These are phyloP conservation scores for Proteles cristata DNA, from an alignment of 2,113 vertebrate species.

Conservation along the genomic window DNA sequence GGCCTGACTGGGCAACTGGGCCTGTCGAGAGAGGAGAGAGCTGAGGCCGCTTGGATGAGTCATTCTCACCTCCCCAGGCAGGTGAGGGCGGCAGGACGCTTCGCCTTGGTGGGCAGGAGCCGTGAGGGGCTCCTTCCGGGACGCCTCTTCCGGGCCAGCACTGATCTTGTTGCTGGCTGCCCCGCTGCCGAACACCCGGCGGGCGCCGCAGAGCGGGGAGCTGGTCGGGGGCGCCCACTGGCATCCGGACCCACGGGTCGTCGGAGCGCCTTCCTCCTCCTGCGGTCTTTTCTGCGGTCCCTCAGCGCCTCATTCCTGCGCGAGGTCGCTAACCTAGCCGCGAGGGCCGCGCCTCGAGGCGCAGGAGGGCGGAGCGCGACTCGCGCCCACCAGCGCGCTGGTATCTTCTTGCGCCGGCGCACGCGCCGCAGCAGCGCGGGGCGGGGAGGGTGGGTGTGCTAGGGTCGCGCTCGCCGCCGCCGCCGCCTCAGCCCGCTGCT, in stretches of 20 bases:
- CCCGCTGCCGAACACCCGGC: constrained; percentile 34
- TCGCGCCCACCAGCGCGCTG: constrained; percentile 31
- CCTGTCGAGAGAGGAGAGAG: too few species aligned
- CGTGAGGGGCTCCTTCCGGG: neutral
- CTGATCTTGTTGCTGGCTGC: constrained; percentile 64
- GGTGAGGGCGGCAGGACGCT: neutral
- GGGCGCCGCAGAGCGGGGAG: constrained; percentile 36
- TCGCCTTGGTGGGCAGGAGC: neutral
- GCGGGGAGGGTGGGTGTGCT: constrained; percentile 41
- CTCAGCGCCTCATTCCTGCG: neutral
- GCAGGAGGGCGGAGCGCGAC: neutral
- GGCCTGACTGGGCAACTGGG: neutral
- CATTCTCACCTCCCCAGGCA: neutral
- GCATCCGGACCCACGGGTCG: neutral
- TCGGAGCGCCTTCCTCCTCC: neutral
- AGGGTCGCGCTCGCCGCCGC: constrained; percentile 30
- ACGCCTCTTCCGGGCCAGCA: neutral
- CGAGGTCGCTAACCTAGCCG: rapidly evolving
- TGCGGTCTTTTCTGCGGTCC: too few species aligned
- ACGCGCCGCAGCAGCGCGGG: constrained; percentile 56
- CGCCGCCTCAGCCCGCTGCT: constrained; percentile 11
- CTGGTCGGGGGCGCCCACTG: neutral
- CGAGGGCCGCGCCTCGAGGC: neutral
- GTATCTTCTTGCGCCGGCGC: constrained; percentile 48
- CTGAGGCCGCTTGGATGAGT: neutral